These are phyloP conservation scores for Malthinus flaveolus DNA, from an alignment of 2,888 invertebrate genomes.

Conservation along the genomic window DNA sequence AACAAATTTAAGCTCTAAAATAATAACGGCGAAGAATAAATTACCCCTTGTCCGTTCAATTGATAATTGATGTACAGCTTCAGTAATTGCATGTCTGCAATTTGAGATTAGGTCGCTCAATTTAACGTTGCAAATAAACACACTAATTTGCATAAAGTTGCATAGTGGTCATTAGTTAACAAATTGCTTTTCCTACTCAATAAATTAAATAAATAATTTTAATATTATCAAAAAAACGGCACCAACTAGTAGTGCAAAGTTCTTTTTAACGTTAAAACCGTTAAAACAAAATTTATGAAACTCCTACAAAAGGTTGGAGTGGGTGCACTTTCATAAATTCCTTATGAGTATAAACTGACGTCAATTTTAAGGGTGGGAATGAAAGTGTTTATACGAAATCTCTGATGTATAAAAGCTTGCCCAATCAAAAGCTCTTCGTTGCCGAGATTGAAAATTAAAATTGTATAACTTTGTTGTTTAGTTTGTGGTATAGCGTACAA, in stretches of 20 bases:
- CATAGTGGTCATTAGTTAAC: not conserved
- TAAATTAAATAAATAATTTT: not conserved
- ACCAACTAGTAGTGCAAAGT: too few species aligned
- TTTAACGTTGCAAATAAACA: slow-evolving; percentile 3
- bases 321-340: slow-evolving; percentile 34
- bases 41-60: not conserved
- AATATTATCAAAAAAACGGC: not conserved
- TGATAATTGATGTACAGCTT: not conserved
- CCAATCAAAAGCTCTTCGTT: slow-evolving; percentile 29
- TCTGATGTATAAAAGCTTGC: slow-evolving; percentile 23
- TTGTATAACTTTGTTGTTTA: slow-evolving; percentile 32
- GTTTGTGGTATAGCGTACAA: slow-evolving; percentile 9
- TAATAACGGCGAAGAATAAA: too few species aligned
- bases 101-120: slow-evolving; percentile 4
- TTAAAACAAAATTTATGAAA: not conserved
- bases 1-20: too few species aligned
- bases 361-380: slow-evolving; percentile 27
- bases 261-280: not conserved
- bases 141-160: not conserved
- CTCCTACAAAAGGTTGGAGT: slow-evolving; percentile 2
- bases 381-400: slow-evolving; percentile 32
- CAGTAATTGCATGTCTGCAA: not conserved
- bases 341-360: slow-evolving; percentile 33
- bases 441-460: slow-evolving; percentile 36
- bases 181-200: not conserved